Conservation (phyloP, 35 echinoderm and acorn worm genomes). For the Strongylocentrotus purpuratus region DNA sequence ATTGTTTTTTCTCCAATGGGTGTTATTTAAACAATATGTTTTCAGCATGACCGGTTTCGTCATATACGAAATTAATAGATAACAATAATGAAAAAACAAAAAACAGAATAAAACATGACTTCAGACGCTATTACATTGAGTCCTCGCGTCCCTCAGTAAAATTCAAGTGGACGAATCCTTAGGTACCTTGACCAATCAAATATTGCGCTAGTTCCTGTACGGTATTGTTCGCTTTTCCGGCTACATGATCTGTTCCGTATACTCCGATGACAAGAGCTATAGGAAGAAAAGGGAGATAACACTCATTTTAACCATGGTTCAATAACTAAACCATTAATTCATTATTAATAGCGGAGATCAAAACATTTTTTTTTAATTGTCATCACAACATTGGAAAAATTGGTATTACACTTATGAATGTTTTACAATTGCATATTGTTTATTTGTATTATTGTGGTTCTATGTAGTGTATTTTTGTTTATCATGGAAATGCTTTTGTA, state of each 20-base stretch:
- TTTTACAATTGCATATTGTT: too few relatives aligned
- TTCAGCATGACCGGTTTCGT: background rate
- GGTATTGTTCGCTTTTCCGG: constrained; percentile 21
- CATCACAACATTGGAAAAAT: too few relatives aligned
- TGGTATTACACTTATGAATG: too few relatives aligned
- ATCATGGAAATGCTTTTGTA: too few relatives aligned
- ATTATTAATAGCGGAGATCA: too few relatives aligned
- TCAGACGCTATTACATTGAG: background rate
- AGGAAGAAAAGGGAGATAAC: background rate
- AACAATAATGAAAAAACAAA: background rate
- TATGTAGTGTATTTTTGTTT: too few relatives aligned
- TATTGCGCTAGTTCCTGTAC: constrained; percentile 25
- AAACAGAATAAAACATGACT: background rate
- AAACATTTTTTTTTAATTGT: too few relatives aligned
- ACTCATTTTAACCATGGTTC: too few relatives aligned
- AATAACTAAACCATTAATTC: too few relatives aligned
- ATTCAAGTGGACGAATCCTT: constrained; percentile 14
- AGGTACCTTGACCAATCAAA: constrained; percentile 43
- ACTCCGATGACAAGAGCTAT: constrained; percentile 34
- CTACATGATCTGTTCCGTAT: constrained; percentile 26
- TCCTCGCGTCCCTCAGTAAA: background rate
- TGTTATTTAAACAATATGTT: background rate
- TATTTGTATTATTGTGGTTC: too few relatives aligned
- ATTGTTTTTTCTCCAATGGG: background rate
- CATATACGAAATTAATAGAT: background rate